phyloP scores from a whole-genome alignment of 2,113 vertebrate genomes.

The Neodon shergylaensis region DNA sequence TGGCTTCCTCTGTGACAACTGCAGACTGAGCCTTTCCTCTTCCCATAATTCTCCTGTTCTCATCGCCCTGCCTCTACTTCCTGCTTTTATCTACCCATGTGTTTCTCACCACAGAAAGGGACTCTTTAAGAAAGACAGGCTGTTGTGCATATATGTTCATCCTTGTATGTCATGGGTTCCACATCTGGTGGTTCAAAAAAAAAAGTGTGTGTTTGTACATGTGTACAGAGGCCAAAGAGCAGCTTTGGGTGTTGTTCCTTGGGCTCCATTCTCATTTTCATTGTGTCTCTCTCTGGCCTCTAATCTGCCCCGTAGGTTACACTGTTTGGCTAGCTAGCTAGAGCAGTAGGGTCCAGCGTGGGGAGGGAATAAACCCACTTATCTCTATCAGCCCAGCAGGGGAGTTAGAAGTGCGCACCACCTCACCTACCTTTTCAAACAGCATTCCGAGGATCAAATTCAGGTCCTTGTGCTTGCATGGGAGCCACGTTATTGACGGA shows the following conservation, averaged over 20 bases:
- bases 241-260: background rate
- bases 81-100: rapidly evolving
- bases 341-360: background rate
- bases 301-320: background rate
- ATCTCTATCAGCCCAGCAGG: background rate
- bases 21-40: no score
- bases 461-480: background rate
- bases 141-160: no score
- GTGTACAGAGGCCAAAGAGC: background rate
- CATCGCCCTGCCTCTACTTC: no score
- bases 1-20: no score
- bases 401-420: background rate
- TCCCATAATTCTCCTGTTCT: no score
- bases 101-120: no score
- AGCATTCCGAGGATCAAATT: background rate
- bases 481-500: background rate
- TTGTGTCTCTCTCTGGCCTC: background rate
- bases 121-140: rapidly evolving
- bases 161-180: background rate
- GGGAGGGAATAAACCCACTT: background rate
- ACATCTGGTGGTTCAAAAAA: background rate
- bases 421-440: background rate
- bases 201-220: no score
- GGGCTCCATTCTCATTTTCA: background rate
- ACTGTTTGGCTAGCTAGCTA: background rate